phyloP scores from a whole-genome alignment of 2,888 invertebrate species.

The Scotopteryx bipunctaria region DNA sequence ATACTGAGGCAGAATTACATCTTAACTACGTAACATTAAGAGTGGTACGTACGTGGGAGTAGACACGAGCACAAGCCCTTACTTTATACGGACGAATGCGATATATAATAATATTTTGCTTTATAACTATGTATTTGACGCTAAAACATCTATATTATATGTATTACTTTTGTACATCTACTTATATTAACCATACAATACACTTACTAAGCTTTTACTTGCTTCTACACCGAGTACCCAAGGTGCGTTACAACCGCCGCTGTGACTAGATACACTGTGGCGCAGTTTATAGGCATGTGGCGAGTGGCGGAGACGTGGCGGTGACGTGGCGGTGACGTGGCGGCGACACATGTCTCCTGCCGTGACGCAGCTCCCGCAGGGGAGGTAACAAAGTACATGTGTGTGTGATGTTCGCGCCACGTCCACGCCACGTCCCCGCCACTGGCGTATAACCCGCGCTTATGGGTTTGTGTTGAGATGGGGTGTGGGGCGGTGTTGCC shows the following conservation, averaged over 20 bases:
- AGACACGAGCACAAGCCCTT: conserved; percentile 83
- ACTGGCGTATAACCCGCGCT: too few relatives aligned
- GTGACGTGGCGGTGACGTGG: too few relatives aligned
- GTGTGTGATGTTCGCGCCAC: too few relatives aligned
- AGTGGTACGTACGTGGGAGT: conserved; percentile 81
- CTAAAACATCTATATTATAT: conserved; percentile 84
- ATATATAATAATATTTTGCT: conserved; percentile 83
- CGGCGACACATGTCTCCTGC: too few relatives aligned
- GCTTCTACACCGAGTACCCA: conserved; percentile 69
- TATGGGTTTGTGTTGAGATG: too few relatives aligned
- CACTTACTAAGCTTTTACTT: conserved; percentile 79
- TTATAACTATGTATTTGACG: conserved; percentile 83
- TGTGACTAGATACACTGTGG: conserved; percentile 40
- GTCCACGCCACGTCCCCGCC: too few relatives aligned
- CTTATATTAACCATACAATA: conserved; percentile 82
- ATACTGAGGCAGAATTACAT: conserved; percentile 84
- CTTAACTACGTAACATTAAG: conserved; percentile 82
- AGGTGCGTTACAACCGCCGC: conserved; percentile 62
- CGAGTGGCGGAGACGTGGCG: too few relatives aligned
- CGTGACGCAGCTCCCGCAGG: too few relatives aligned
- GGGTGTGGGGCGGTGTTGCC: too few relatives aligned
- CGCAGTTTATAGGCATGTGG: too few relatives aligned
- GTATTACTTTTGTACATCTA: conserved; percentile 84
- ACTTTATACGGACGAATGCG: conserved; percentile 83
- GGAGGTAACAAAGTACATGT: background rate